Evolutionary conservation across 1,140 invertebrate genomes (phyloP), one percentile per base, ranked within the genome.

Genomic region (Bombus affinis): DNA sequence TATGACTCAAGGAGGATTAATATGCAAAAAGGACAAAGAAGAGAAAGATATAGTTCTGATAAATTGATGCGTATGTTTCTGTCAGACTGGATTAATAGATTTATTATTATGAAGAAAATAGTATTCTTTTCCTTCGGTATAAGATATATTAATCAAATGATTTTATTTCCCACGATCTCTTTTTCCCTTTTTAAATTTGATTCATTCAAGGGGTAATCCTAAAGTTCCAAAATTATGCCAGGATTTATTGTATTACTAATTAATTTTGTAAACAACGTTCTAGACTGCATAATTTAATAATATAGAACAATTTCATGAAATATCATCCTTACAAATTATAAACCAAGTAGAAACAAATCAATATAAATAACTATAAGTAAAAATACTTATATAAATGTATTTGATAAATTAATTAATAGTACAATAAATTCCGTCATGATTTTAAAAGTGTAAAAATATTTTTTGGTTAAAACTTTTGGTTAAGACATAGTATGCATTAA

Each of bases 1-100:
- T 37, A 42, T 68, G 39, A 70, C 12, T 70, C 65, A 44, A 80
- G 25, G 13, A 68, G 15, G n/a, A 79, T 79, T 79, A 12, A 68
- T 53, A 53, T 62, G 13, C 37, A 59, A 77, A 12, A 42, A 15
- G 12, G n/a, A 71, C 10, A 1, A 15, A 15, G 32, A 37, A 6
- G 5, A 65, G 62, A n/a, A 65, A 32, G 62, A 35, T 35, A 32
- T 35, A 35, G 18, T 35, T 68, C 15, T 9, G 32, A 25, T 68
- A 35, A 8, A 68, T 18, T 22, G 35, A 68, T 18, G 32, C 8
- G 66, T 37, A 68, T 37, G 28, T 62, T n/a, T 62, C 59, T 62
- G 28, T 62, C 59, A 62, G 2, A 62, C 12, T n/a, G 25, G 28
- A 62, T 62, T n/a, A 25, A 68, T 68, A 68, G 3, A 68, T 68